Evolutionary conservation across 2,888 invertebrate genomes (phyloP), one percentile per base, ranked within the genome.

Genomic region (Drosophila nr. perissopoda): DNA sequence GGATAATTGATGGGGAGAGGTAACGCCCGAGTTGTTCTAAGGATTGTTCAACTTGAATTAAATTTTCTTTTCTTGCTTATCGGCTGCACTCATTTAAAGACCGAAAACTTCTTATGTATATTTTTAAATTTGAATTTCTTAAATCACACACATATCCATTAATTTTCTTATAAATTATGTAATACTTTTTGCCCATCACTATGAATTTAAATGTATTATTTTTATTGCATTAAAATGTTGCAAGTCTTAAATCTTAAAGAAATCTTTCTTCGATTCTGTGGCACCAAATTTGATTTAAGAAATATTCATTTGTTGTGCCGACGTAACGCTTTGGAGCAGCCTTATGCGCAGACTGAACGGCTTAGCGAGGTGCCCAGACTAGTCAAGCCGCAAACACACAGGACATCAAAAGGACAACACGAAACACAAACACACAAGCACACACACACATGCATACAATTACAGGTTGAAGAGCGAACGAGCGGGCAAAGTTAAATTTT

Each of bases 1-100:
- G 61, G 93, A 93, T 67, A 93, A 82, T 84, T 93, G 93, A 80
- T 92, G 93, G 4, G 93, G 91, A 56, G 93, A 91, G 34, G 91
- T 83, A 69, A 89, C 87, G 51, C 89, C 89, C 64, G 91, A 88
- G 83, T 89, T 90, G 76, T 86, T 88, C 87, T 87, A 73, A 21
- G 58, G 80, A 77, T 82, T 68, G 56, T 54, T 53, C 27, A 61
- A 66, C 63, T 68, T 64, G 64, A 59, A 62, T 71, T 76, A 52
- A 56, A 51, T 58, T 60, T 61, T 21, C 49, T n/a, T 52, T 18
- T 33, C 42, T 18, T 7, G 61, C 33, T 49, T 18, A 3, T 56
- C 48, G 42, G 16, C 25, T 40, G 62, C 25, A 16, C 2, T n/a
- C 33, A 25, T 54, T 54, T 21, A 56, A 56, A 25, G 13, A 18